Conservation (phyloP, 2,797 vertebrate genomes). For the Gymnoscopelus microlampas region DNA sequence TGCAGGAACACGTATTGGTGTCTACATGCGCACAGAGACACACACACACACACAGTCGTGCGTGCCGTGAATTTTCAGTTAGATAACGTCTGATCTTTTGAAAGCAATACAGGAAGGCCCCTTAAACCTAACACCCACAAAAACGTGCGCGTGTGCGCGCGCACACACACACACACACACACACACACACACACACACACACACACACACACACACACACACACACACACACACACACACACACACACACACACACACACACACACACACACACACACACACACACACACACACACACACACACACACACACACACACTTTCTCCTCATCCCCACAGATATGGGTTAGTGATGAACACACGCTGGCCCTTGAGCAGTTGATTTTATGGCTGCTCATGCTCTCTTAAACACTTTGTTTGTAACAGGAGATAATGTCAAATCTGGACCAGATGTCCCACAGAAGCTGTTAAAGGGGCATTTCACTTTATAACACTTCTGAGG, state of each 20-base stretch:
- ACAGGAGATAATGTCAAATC: constrained; percentile 30
- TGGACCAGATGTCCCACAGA: constrained; percentile 14
- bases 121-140: constrained; percentile 12
- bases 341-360: constrained; percentile 27
- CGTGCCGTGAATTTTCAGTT: constrained; percentile 10
- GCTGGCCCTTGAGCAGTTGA: constrained; percentile 31
- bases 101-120: constrained; percentile 26
- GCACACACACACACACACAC: no score
- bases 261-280: no score
- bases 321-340: neutral
- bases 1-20: neutral
- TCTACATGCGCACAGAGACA: constrained; percentile 31
- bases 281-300: neutral
- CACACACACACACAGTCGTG: constrained; percentile 8
- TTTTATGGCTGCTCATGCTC: constrained; percentile 40
- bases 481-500: no score
- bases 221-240: no score
- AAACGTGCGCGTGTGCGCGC: no score
- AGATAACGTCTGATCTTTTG: constrained; percentile 39
- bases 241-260: no score
- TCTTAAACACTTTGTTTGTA: constrained; percentile 35
- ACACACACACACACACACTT: neutral
- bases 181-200: no score
- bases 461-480: neutral
- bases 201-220: no score